Evolutionary conservation across 2,113 vertebrate species (phyloP), one percentile per base, ranked within the genome.

Genomic region (Dendropsophus ebraccatus): DNA sequence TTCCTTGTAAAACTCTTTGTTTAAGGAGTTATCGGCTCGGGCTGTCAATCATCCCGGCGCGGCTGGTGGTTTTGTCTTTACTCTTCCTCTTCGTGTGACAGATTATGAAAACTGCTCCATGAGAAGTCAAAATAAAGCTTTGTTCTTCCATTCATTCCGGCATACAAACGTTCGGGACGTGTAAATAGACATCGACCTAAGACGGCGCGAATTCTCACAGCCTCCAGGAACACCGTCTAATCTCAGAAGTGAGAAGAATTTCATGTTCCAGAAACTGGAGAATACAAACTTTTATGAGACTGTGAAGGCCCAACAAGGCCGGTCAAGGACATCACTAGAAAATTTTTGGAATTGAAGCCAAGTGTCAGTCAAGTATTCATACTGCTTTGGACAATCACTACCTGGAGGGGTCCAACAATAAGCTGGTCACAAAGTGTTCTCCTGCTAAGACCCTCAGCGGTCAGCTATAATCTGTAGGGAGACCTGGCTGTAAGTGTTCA

Each of bases 1-100:
- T 17, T 47, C 21, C n/a, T 69, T 21, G 25, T 70, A 35, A 70
- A 72, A 47, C n/a, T 41, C 78, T 81, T 60, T 82, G 80, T 82
- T 69, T 50, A 77, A 77, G 47, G 74, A 74, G 72, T 49, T 45
- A 74, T 74, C 72, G 5, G 23, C 41, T 17, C 21, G 17, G 41
- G 7, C 41, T 74, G 72, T 49, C 72, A 74, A 28, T 74, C 72
- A 74, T 49, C 41, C 23, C 23, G 21, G 32, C 4, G 67, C 72
- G 37, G 5, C 41, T 25, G 72, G 17, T 49, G 72, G 72, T 14
- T 49, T 25, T 49, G 37, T n/a, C 72, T 49, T 74, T 74, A 25
- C 37, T 74, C 72, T 74, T 74, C 72, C 41, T 25, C 25, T 74
- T 49, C 47, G 1, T 74, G 37, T 74, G 72, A 52, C 50, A 52